Conservation (phyloP, 1,140 invertebrate genomes). For the Drosophila fuyamai region DNA sequence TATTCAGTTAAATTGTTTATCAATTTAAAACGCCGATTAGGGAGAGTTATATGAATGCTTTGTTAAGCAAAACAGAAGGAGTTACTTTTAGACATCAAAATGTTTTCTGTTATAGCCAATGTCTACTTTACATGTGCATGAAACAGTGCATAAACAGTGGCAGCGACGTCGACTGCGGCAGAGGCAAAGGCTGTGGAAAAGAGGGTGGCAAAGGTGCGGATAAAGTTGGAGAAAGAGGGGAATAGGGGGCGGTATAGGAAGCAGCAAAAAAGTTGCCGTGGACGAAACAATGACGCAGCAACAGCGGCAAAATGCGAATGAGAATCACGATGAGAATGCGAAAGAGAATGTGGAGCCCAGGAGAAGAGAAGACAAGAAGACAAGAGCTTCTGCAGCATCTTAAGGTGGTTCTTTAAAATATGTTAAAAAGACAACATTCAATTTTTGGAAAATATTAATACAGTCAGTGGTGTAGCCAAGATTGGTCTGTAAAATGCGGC, state of each 20-base stretch:
- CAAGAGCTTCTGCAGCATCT: constrained; percentile 46
- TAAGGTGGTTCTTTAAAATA: constrained; percentile 25
- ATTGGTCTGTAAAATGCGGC: too few species aligned
- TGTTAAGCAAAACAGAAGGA: too few species aligned
- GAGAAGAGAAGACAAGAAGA: constrained; percentile 12
- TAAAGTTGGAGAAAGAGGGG: constrained; percentile 2
- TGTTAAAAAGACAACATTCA: too few species aligned
- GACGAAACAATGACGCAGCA: constrained; percentile 44
- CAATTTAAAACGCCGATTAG: too few species aligned
- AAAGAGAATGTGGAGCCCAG: constrained; percentile 24
- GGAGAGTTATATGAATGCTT: neutral
- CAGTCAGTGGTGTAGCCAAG: too few species aligned
- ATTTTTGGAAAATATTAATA: too few species aligned
- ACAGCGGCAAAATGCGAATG: constrained; percentile 33
- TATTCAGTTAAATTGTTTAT: too few species aligned
- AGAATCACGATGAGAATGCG: constrained; percentile 23
- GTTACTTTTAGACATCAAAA: too few species aligned
- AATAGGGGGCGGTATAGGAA: neutral
- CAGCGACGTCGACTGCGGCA: constrained; percentile 23
- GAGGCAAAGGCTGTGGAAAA: neutral
- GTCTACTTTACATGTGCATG: constrained; percentile 32
- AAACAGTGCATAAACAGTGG: constrained; percentile 70
- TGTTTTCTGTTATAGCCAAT: neutral
- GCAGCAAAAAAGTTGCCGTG: constrained; percentile 33
- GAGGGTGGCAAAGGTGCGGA: neutral